Evolutionary conservation across 2,797 vertebrate genomes (phyloP), one percentile per base, ranked within the genome.

Genomic region (Triplophysa bombifrons): DNA sequence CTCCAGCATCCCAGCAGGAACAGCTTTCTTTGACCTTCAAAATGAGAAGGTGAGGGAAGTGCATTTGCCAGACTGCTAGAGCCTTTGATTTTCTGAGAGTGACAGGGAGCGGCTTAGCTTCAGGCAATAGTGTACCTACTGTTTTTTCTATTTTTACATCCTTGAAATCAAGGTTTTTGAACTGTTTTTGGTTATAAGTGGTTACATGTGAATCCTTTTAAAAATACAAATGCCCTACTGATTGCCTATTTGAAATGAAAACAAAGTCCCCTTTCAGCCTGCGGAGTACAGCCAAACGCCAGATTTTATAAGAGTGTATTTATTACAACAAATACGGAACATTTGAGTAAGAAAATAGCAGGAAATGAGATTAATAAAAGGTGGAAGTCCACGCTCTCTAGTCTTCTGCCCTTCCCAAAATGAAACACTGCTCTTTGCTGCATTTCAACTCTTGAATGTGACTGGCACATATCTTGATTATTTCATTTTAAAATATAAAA

Each of bases 11-110:
- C 85, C 92, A 74, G 51, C 85, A 22, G 88, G 85, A 16, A 78
- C 91, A 55, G 80, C 83, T 0, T 92, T 88, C 81, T 95, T 96
- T 75, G 92, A 95, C 80, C 83, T 96, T 77, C 91, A 88, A 78
- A 94, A 95, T 86, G 85, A 89, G 86, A 87, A 94, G 93, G 95
- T 96, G 93, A 94, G 68, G 74, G 56, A 19, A 76, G 53, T 56
- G 22, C 65, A 22, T 64, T 30, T 41, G 46, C 41, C 58, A 51
- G 30, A 64, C 58, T 44, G 76, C 46, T 53, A 46, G 46, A 63
- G 55, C 44, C 4, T 78, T 78, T 78, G 44, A 70, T 70, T 46
- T 41, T 44, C 56, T 51, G 34, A 56, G 51, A 78, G 56, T 38
- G 76, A 38, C 46, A 22, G 56, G 51, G 58, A 53, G 51, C 16